phyloP scores from a whole-genome alignment of 2,113 vertebrate genomes.

The human region GRCh38 chr17:9247001-9247500 shows the following conservation, averaged over 20 bases:
- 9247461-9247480: not conserved
- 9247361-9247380: no score
- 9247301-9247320: not conserved
- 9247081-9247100: not conserved
- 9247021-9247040: slow-evolving; percentile 18
- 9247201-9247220: not conserved
- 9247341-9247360: not conserved
- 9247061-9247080: not conserved
- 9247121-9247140: not conserved
- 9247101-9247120: not conserved
- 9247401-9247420: accelerated
- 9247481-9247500: not conserved
- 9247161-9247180: not conserved
- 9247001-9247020: slow-evolving; percentile 51
- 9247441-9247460: not conserved
- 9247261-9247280: not conserved
- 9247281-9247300: not conserved
- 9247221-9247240: not conserved
- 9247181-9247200: not conserved
- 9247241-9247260: not conserved
- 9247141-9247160: accelerated
- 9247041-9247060: not conserved
- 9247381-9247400: accelerated
- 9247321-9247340: not conserved
- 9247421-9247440: not conserved